Conservation (phyloP, 2,797 vertebrate genomes). For the Manis crassicaudata region DNA sequence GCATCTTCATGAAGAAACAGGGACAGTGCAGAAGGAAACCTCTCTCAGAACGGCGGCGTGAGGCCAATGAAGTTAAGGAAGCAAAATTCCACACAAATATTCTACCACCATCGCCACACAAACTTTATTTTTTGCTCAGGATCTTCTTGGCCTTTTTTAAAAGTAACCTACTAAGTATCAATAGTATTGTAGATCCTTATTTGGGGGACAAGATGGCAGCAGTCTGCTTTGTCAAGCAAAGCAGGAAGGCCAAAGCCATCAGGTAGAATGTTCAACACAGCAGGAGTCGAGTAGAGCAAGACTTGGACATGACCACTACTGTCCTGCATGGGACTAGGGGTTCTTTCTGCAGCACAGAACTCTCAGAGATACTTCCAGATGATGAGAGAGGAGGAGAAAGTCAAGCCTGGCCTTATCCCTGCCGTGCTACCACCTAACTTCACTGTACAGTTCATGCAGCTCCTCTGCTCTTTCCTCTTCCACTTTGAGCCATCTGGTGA, state of each 20-base stretch:
- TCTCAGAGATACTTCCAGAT: background rate
- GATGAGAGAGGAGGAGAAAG: background rate
- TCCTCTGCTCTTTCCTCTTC: background rate
- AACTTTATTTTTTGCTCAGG: background rate
- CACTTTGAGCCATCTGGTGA: background rate
- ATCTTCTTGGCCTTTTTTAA: background rate
- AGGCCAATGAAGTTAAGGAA: conserved; percentile 3
- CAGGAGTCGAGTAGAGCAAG: background rate
- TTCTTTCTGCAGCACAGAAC: background rate
- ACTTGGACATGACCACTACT: background rate
- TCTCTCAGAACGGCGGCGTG: background rate
- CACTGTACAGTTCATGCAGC: background rate
- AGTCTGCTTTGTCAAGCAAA: background rate
- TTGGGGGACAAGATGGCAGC: background rate
- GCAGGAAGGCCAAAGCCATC: background rate
- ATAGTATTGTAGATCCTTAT: background rate
- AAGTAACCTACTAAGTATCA: background rate
- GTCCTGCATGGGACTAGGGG: background rate
- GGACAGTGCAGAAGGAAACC: background rate
- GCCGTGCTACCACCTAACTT: fast-evolving
- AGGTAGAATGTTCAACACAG: background rate
- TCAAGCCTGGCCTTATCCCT: background rate
- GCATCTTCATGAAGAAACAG: background rate
- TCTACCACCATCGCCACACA: background rate
- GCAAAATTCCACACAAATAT: background rate